A percentile compares a stretch with the other conserved stretches of the same genome.
These are phyloP conservation scores for Potorous gilbertii DNA, from an alignment of 2,797 vertebrate species.

Conservation along the genomic window DNA sequence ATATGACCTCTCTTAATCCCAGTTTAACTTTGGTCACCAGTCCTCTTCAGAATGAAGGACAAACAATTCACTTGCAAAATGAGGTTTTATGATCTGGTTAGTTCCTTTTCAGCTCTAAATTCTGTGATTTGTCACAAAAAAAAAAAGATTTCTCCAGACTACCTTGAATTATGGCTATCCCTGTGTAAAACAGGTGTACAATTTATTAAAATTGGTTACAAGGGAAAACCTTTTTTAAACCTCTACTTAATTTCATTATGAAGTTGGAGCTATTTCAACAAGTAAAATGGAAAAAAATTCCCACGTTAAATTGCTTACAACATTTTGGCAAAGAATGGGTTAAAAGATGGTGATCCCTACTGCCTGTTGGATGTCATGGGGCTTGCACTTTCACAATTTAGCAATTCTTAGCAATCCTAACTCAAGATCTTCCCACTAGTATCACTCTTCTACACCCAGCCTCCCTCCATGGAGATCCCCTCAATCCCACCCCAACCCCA, in stretches of 20 bases:
- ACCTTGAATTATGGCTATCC: neutral
- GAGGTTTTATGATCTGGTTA: neutral
- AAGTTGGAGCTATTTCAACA: neutral
- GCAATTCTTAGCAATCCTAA: neutral
- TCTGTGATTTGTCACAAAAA: neutral
- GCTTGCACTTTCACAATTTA: neutral
- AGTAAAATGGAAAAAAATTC: neutral
- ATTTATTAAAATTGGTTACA: neutral
- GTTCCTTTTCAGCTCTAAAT: neutral
- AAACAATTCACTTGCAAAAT: too few relatives aligned
- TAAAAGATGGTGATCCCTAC: neutral
- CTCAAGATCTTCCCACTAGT: neutral
- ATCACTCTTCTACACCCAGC: neutral
- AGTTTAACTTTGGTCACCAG: neutral
- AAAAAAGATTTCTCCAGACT: neutral
- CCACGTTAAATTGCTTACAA: neutral
- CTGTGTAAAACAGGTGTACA: neutral
- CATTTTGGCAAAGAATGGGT: neutral
- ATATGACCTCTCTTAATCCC: neutral
- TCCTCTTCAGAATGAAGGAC: neutral
- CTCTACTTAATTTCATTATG: neutral
- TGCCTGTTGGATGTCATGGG: neutral
- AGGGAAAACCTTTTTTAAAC: neutral
- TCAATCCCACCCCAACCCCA: neutral
- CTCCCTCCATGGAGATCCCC: neutral